These are phyloP conservation scores for Mus spretus DNA, from an alignment of 2,797 vertebrate genomes.

Conservation along the genomic window DNA sequence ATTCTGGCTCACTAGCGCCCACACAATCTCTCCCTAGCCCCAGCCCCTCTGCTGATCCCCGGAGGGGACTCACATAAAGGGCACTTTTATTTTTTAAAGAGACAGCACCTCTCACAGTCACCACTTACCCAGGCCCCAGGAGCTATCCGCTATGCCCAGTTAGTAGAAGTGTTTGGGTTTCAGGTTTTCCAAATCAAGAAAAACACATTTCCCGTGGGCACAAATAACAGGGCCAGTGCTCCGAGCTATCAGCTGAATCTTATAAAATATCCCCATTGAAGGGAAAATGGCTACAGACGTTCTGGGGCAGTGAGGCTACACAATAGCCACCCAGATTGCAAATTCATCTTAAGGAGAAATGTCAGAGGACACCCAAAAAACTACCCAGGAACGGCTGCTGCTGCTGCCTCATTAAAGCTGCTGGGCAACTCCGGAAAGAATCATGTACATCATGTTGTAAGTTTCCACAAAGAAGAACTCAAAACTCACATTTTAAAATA, in stretches of 20 bases:
- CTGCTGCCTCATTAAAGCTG: slow-evolving; percentile 49
- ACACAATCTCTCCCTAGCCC: slow-evolving; percentile 95
- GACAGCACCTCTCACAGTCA: slow-evolving; percentile 90
- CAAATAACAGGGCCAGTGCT: slow-evolving; percentile 68
- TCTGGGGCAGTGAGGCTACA: slow-evolving; percentile 75
- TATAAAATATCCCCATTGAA: slow-evolving; percentile 57
- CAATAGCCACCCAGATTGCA: slow-evolving; percentile 68
- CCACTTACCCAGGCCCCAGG: slow-evolving; percentile 70
- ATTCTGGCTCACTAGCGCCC: slow-evolving; percentile 98
- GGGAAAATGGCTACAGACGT: slow-evolving; percentile 77
- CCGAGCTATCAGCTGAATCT: slow-evolving; percentile 80
- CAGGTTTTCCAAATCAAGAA: slow-evolving; percentile 80
- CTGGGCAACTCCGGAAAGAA: slow-evolving; percentile 63
- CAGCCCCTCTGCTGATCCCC: slow-evolving; percentile 90
- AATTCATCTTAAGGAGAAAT: slow-evolving; percentile 58
- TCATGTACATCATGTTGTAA: slow-evolving; percentile 64
- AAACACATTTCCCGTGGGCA: slow-evolving; percentile 78
- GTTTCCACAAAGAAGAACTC: slow-evolving; percentile 80
- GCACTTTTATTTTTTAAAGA: slow-evolving; percentile 90
- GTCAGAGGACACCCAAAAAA: slow-evolving; percentile 64
- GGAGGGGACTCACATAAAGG: slow-evolving; percentile 81
- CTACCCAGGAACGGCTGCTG: not conserved
- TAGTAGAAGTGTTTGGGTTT: slow-evolving; percentile 82
- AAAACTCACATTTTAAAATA: slow-evolving; percentile 77
- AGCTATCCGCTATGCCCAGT: slow-evolving; percentile 82